phyloP scores from a whole-genome alignment of 1,140 invertebrate species.

The Antheraea mylitta region DNA sequence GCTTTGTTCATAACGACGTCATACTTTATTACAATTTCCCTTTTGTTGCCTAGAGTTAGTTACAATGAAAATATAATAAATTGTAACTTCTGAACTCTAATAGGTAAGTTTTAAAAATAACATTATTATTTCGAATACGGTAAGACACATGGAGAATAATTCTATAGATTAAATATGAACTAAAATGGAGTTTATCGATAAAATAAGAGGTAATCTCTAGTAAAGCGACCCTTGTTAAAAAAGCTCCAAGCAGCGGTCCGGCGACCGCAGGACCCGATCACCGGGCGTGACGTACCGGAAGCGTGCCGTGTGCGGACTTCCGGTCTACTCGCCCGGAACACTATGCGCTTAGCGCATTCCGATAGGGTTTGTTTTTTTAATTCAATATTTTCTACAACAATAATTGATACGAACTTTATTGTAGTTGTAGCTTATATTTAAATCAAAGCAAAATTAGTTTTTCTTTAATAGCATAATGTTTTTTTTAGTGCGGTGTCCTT shows the following conservation, averaged over 20 bases:
- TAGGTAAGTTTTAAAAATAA: no score
- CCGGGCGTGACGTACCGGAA: conserved; percentile 24
- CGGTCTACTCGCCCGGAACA: conserved; percentile 24
- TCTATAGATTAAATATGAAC: background rate
- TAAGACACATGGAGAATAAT: no score
- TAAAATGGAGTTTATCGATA: background rate
- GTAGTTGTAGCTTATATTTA: background rate
- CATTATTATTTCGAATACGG: no score
- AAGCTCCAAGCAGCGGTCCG: conserved; percentile 19
- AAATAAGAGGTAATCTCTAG: background rate
- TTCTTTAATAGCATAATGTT: no score
- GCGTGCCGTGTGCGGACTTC: conserved; percentile 27
- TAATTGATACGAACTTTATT: background rate
- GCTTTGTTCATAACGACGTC: no score
- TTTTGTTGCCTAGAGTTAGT: no score
- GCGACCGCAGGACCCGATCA: conserved; percentile 15
- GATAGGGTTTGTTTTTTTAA: conserved; percentile 14
- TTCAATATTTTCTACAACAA: background rate
- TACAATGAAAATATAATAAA: no score
- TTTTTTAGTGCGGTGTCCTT: no score
- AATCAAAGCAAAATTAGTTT: background rate
- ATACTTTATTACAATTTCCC: no score
- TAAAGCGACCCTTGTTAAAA: conserved; percentile 18
- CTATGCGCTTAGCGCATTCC: conserved; percentile 23
- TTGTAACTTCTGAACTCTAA: no score